A percentile compares a stretch with the other conserved stretches of the same genome.
Conservation (phyloP, 2,888 invertebrate genomes). For the Mamestra brassicae region DNA sequence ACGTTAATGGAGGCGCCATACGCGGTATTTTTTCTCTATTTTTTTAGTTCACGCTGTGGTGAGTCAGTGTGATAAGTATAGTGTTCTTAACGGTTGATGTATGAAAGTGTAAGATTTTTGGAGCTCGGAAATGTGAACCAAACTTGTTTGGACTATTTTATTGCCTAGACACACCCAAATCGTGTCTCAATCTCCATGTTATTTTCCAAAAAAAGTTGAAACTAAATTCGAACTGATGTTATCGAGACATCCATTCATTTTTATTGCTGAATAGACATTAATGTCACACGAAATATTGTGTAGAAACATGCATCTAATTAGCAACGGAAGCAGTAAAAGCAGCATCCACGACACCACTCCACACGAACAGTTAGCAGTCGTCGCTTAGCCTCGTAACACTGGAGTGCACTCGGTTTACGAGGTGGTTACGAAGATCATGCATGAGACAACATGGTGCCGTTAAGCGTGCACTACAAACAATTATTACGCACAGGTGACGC, state of each 20-base stretch:
- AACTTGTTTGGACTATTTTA: constrained; percentile 34
- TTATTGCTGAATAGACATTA: constrained; percentile 20
- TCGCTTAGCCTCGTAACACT: constrained; percentile 56
- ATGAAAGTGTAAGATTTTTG: constrained; percentile 36
- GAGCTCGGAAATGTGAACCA: neutral
- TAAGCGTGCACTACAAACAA: constrained; percentile 66
- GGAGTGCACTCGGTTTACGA: constrained; percentile 39
- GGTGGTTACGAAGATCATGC: constrained; percentile 60
- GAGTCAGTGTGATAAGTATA: constrained; percentile 44
- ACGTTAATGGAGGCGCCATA: constrained; percentile 43
- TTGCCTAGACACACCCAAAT: constrained; percentile 3
- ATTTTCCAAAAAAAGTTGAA: constrained; percentile 4
- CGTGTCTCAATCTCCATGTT: neutral
- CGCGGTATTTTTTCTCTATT: constrained; percentile 3
- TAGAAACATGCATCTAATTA: constrained; percentile 7
- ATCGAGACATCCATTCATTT: constrained; percentile 20
- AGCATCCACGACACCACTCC: constrained; percentile 17
- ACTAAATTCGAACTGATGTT: neutral
- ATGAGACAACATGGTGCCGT: constrained; percentile 65
- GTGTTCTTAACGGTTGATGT: constrained; percentile 32
- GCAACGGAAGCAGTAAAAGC: constrained; percentile 46
- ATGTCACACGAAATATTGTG: constrained; percentile 6
- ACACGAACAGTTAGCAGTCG: constrained; percentile 48
- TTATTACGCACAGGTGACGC: constrained; percentile 74
- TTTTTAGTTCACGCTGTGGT: constrained; percentile 27